Percentiles rank a stretch among this genome's conserved stretches.
Conservation (phyloP, 2,113 vertebrate species). For the Crypturellus undulatus region DNA sequence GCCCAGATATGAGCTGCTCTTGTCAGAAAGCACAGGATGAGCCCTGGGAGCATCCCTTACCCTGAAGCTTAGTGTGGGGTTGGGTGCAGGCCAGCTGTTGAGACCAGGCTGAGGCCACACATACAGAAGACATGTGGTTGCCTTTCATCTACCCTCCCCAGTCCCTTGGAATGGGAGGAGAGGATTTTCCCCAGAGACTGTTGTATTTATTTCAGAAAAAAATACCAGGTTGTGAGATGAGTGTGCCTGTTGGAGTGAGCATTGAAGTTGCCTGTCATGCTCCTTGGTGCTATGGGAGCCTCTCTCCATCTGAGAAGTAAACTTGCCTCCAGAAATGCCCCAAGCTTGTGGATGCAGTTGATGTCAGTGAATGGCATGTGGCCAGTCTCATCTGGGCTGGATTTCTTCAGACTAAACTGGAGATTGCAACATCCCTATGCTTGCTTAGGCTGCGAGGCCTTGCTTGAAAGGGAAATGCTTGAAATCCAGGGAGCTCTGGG, state of each 20-base stretch:
- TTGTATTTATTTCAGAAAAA: neutral
- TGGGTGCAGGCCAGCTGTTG: neutral
- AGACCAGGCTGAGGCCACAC: neutral
- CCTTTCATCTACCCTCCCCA: neutral
- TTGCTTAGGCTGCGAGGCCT: neutral
- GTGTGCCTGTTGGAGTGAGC: neutral
- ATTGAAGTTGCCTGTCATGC: rapidly evolving
- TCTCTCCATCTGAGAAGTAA: neutral
- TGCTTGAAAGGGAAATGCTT: conserved; percentile 15
- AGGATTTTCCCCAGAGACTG: neutral
- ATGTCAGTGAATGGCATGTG: neutral
- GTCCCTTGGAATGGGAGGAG: neutral
- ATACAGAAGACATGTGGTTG: neutral
- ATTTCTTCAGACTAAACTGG: conserved; percentile 19
- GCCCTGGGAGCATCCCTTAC: neutral
- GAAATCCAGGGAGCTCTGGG: conserved; percentile 4
- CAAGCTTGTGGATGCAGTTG: neutral
- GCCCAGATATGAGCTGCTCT: neutral
- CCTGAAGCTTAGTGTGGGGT: neutral
- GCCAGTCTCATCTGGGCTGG: conserved; percentile 21
- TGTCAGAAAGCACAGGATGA: neutral
- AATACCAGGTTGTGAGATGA: neutral
- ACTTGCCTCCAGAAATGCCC: neutral
- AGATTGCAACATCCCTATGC: conserved; percentile 43
- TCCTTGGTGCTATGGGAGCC: neutral